Conservation (phyloP, 2,113 vertebrate genomes). For the Notiomystis cincta region DNA sequence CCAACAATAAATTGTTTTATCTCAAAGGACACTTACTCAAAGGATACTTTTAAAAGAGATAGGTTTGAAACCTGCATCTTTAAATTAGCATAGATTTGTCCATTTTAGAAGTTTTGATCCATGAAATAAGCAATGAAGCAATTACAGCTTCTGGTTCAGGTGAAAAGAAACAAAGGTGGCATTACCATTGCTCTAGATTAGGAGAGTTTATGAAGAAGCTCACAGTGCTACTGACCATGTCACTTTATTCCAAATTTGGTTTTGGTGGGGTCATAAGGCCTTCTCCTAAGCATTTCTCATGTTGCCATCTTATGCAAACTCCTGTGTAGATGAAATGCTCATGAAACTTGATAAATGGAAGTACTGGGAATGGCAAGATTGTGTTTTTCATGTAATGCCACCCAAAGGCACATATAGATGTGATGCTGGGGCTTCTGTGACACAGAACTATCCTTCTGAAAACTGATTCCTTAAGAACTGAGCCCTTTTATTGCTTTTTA, state of each 20-base stretch:
- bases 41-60: not conserved
- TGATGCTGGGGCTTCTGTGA: not conserved
- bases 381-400: not conserved
- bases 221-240: not conserved
- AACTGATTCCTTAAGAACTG: not conserved
- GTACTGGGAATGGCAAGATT: not conserved
- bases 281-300: not conserved
- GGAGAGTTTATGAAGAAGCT: not conserved
- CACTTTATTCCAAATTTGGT: not conserved
- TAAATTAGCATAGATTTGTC: not conserved
- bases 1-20: not conserved
- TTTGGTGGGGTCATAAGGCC: rapidly evolving
- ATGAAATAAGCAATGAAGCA: not conserved
- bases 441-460: not conserved
- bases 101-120: not conserved
- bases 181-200: not conserved
- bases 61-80: not conserved
- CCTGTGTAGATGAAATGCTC: not conserved
- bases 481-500: not conserved
- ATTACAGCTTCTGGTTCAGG: not conserved
- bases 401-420: not conserved
- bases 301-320: not conserved
- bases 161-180: not conserved
- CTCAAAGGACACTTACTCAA: not conserved
- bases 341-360: not conserved